Evolutionary conservation across 35 echinoderm and acorn worm species (phyloP), one percentile per base, ranked within the genome.

Genomic region (Lytechinus pictus): DNA sequence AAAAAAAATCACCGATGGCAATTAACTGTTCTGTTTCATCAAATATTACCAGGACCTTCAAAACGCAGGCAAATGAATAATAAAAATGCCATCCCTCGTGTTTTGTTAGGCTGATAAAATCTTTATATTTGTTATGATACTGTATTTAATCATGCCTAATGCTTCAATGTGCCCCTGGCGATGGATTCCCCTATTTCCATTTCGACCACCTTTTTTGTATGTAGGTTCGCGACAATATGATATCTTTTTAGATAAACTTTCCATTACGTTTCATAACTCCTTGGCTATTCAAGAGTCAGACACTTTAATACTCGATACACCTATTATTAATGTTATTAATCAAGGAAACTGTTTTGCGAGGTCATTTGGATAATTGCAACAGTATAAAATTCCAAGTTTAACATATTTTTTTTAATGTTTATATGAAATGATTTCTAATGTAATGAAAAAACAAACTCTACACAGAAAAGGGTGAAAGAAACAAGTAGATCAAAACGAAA

Each of bases 121-220:
- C 66, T 79, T 79, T 16, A 79, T 79, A 24, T 16, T n/a, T 79
- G 66, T 79, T 79, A 79, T 79, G 66, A 79, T 19, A 79, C 19
- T 79, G 66, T 79, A 79, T 79, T 79, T 79, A 79, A 79, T 79
- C 66, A 79, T 79, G 66, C 66, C 66, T 79, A 79, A 79, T 79
- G 66, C 66, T 79, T 79, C 66, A 4, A 79, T 24, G 66, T 79
- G 66, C 66, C 66, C 8, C 19, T 24, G 66, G 66, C 66, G 3
- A 79, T 16, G 19, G n/a, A 14, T 79, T 10, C 21, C 19, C 66
- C 66, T 24, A 79, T 16, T 6, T 79, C 4, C 6, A 7, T 19
- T n/a, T 79, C 66, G 19, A 79, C 5, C 21, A 24, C 21, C n/a
- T 14, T 16, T 79, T 79, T 79, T 79, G 66, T 79, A 79, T 44